A percentile compares a stretch with the other conserved stretches of the same genome.
Conservation (phyloP, 2,888 invertebrate genomes). For the Yponomeuta malinellus region DNA sequence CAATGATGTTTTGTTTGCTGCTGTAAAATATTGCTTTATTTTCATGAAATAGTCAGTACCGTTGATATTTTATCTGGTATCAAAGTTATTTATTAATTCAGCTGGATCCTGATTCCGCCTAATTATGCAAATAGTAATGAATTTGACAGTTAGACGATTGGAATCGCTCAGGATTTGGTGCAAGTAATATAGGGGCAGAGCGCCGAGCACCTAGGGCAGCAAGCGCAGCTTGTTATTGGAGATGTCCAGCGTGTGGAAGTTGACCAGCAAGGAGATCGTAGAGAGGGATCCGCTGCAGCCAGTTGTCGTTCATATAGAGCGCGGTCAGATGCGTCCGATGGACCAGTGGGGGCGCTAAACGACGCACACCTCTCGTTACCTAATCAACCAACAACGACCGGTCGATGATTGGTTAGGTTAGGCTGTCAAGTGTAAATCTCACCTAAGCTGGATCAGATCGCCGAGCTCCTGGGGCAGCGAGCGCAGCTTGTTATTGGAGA, state of each 20-base stretch:
- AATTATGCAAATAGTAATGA: too few species aligned
- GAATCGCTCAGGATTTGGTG: too few species aligned
- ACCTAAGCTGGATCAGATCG: conserved; percentile 96
- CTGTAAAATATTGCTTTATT: too few species aligned
- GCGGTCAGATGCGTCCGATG: conserved; percentile 85
- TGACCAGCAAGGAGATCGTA: conserved; percentile 84
- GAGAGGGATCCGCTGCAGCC: conserved; percentile 88
- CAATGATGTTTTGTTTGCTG: too few species aligned
- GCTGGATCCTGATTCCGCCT: too few species aligned
- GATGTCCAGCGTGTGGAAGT: conserved; percentile 92
- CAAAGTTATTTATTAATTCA: too few species aligned
- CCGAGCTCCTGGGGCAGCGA: conserved; percentile 97
- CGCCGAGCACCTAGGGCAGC: conserved; percentile 96
- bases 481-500: conserved; percentile 95
- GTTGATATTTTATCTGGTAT: too few species aligned
- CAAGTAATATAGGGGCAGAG: conserved; percentile 70
- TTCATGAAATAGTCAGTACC: too few species aligned
- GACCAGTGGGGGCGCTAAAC: conserved; percentile 94
- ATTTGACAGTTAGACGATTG: too few species aligned
- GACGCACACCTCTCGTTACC: conserved; percentile 94
- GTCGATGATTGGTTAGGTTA: too few species aligned
- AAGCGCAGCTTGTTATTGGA: conserved; percentile 96
- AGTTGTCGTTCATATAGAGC: conserved; percentile 91
- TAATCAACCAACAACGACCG: conserved; percentile 25
- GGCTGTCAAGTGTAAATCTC: conserved; percentile 19